Evolutionary conservation across 2,888 invertebrate species (phyloP).

Genomic region (Stenurella melanura): DNA sequence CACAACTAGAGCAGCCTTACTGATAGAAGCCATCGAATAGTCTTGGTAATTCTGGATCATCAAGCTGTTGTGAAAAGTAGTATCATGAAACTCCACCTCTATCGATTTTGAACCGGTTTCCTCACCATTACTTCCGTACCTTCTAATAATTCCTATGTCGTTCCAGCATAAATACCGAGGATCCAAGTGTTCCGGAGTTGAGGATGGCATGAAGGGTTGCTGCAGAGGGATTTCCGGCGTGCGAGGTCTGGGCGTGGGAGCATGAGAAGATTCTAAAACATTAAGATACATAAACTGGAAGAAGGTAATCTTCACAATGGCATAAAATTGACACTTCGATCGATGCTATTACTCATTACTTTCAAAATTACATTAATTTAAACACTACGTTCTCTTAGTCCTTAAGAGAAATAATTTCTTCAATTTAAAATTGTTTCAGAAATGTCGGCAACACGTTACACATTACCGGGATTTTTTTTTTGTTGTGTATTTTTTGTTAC

Average conservation of each 20-base stretch:
- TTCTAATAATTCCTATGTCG: slow-evolving; percentile 91
- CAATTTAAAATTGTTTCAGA: too few relatives aligned
- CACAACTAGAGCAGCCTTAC: slow-evolving; percentile 85
- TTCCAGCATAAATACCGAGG: slow-evolving; percentile 89
- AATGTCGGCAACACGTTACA: too few relatives aligned
- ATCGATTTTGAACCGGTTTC: slow-evolving; percentile 79
- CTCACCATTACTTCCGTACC: slow-evolving; percentile 84
- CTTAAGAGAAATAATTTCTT: too few relatives aligned
- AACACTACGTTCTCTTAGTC: too few relatives aligned
- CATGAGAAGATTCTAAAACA: slow-evolving; percentile 62
- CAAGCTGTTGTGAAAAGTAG: slow-evolving; percentile 90
- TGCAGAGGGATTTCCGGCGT: slow-evolving; percentile 79
- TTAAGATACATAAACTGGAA: not conserved
- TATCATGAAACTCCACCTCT: slow-evolving; percentile 97
- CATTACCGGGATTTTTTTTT: too few relatives aligned
- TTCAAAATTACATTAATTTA: too few relatives aligned
- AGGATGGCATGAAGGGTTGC: slow-evolving; percentile 91
- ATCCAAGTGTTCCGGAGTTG: slow-evolving; percentile 89
- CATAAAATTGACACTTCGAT: too few relatives aligned
- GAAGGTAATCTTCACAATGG: too few relatives aligned
- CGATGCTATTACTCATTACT: not conserved
- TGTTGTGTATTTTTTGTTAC: too few relatives aligned
- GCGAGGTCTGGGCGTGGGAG: slow-evolving; percentile 67
- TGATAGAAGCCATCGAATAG: slow-evolving; percentile 92
- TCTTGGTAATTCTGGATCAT: slow-evolving; percentile 90